Percentiles rank a stretch among this genome's conserved stretches.
These are phyloP conservation scores for Phenacoccus solenopsis DNA, from an alignment of 1,140 invertebrate species.

Conservation along the genomic window DNA sequence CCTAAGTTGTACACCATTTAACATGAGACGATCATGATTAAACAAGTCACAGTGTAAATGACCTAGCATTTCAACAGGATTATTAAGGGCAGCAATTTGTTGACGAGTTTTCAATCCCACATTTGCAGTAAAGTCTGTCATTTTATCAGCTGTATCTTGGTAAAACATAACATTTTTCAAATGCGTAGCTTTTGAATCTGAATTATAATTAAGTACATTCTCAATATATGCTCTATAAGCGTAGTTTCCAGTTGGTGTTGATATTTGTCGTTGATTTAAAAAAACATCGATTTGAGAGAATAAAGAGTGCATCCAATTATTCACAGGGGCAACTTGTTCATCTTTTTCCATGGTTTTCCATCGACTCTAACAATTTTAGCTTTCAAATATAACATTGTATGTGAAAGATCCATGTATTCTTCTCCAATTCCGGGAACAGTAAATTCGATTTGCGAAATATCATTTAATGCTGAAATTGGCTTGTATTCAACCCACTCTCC, in stretches of 20 bases:
- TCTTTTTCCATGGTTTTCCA: conserved; percentile 4
- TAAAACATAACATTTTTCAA: no score
- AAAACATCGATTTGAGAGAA: conserved; percentile 21
- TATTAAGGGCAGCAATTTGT: background rate
- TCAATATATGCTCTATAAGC: no score
- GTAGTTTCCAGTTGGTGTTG: conserved; percentile 33
- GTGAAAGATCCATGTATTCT: no score
- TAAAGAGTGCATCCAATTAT: conserved; percentile 23
- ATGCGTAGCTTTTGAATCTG: no score
- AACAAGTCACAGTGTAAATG: conserved; percentile 25
- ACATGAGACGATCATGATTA: conserved; percentile 33
- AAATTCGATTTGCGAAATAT: no score
- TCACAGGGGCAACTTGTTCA: conserved; percentile 24
- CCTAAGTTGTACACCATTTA: conserved; percentile 33
- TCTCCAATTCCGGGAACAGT: no score
- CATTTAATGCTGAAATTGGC: no score
- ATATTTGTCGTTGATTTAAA: conserved; percentile 23
- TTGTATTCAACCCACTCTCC: no score
- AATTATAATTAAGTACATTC: conserved; percentile 34
- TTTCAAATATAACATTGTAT: conserved; percentile 32
- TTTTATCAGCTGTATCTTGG: no score
- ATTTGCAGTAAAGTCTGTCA: no score
- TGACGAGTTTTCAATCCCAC: background rate
- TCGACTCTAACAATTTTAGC: conserved; percentile 21
- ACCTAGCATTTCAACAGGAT: conserved; percentile 14